Percentiles rank a stretch among this genome's conserved stretches.
Evolutionary conservation across 2,888 invertebrate species (phyloP).

Genomic region (Polietes domitor): DNA sequence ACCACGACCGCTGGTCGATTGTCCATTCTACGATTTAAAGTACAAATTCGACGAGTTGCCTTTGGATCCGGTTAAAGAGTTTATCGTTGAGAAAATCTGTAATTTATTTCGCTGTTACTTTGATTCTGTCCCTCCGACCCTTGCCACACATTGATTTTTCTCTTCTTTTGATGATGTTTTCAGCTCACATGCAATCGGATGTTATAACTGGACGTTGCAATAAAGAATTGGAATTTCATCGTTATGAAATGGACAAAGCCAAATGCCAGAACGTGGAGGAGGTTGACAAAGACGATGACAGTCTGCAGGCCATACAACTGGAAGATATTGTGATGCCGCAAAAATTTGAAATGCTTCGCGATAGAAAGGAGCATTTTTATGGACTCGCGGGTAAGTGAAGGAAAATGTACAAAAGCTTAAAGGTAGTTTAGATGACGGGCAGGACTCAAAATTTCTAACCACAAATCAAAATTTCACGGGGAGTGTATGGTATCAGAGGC

Average conservation of each 20-base stretch:
- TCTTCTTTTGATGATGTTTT: neutral
- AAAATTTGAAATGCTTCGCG: constrained; percentile 75
- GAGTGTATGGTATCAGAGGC: too few species aligned
- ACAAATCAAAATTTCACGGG: too few species aligned
- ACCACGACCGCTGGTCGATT: constrained; percentile 74
- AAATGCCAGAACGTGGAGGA: constrained; percentile 69
- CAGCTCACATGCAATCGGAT: constrained; percentile 78
- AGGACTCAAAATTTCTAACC: too few species aligned
- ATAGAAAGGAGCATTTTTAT: constrained; percentile 75
- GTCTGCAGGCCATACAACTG: constrained; percentile 68
- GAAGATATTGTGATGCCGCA: constrained; percentile 76
- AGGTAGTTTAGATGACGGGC: too few species aligned
- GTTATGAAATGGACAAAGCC: constrained; percentile 72
- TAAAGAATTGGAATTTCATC: constrained; percentile 76
- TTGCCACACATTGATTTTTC: neutral
- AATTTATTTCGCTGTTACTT: constrained; percentile 50
- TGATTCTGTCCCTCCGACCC: neutral
- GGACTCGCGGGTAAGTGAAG: constrained; percentile 75
- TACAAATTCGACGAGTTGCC: constrained; percentile 79
- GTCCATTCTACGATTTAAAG: constrained; percentile 77
- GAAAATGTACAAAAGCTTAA: too few species aligned
- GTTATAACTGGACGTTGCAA: constrained; percentile 76
- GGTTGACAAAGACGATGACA: constrained; percentile 71
- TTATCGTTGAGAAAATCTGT: constrained; percentile 77
- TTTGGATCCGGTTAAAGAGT: constrained; percentile 78